Evolutionary conservation across 1,140 invertebrate species (phyloP).

Genomic region (Hylyphantes graminicola): DNA sequence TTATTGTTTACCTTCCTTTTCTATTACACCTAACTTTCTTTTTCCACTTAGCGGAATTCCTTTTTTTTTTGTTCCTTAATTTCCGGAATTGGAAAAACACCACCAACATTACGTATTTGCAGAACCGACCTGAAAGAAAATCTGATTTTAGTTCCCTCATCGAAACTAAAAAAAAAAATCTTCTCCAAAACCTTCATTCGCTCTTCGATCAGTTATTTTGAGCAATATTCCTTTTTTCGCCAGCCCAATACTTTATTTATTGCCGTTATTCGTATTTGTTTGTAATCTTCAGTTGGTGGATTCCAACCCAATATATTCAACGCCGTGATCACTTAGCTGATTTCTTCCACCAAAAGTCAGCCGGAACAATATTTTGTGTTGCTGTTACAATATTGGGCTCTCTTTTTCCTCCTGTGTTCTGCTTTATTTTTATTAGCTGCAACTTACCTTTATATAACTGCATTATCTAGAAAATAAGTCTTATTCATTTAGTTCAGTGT

Average conservation of each 20-base stretch:
- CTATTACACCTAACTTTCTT: constrained; percentile 12
- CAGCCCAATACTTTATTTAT: constrained; percentile 44
- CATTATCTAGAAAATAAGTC: constrained; percentile 31
- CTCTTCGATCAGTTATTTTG: constrained; percentile 47
- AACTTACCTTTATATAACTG: neutral
- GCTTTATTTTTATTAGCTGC: neutral
- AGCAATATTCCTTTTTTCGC: constrained; percentile 18
- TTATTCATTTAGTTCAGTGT: constrained; percentile 38
- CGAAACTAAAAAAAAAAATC: neutral
- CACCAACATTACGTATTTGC: constrained; percentile 25
- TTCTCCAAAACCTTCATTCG: neutral
- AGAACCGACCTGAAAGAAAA: neutral
- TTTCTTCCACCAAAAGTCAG: constrained; percentile 41
- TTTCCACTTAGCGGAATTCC: neutral
- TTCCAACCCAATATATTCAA: constrained; percentile 52
- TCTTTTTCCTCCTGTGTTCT: neutral
- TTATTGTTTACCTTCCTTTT: constrained; percentile 5
- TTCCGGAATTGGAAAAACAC: constrained; percentile 31
- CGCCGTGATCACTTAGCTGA: constrained; percentile 52
- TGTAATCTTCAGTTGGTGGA: constrained; percentile 25
- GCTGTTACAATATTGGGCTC: neutral
- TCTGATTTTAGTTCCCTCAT: constrained; percentile 13
- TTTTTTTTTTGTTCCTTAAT: constrained; percentile 30
- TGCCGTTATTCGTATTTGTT: constrained; percentile 52
- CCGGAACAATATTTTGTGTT: constrained; percentile 20